Conservation (phyloP, 2,113 vertebrate genomes). For the Corythornis cristatus region DNA sequence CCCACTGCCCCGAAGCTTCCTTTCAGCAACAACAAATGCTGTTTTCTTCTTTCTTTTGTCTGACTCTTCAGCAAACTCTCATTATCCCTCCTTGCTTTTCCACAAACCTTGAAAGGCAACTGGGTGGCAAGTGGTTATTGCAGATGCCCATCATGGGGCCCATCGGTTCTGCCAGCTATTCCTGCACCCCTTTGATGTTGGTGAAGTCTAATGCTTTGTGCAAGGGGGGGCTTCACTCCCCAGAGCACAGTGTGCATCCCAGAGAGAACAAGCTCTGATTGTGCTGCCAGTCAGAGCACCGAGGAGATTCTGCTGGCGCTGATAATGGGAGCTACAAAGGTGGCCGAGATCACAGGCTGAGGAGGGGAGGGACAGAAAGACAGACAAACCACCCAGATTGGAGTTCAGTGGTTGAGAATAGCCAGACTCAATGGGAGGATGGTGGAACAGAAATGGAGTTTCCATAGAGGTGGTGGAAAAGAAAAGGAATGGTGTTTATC, state of each 20-base stretch:
- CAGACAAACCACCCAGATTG: background rate
- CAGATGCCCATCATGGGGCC: constrained; percentile 21
- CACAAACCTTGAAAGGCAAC: constrained; percentile 29
- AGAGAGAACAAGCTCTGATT: constrained; percentile 39
- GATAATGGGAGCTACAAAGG: constrained; percentile 47
- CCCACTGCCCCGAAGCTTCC: background rate
- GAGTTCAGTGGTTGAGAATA: constrained; percentile 39
- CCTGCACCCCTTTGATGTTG: background rate
- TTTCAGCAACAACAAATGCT: background rate
- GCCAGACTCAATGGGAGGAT: background rate
- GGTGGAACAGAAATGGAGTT: constrained; percentile 35
- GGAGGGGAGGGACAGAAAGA: background rate
- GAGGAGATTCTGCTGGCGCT: constrained; percentile 6
- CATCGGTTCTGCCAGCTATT: background rate
- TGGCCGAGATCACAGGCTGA: constrained; percentile 31
- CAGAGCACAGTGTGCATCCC: constrained; percentile 20
- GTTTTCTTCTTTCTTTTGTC: constrained; percentile 23
- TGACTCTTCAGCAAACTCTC: background rate
- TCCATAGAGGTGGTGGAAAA: constrained; percentile 25
- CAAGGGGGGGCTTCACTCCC: background rate
- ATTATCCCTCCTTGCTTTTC: constrained; percentile 13
- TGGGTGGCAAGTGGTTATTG: constrained; percentile 33
- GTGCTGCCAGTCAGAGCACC: constrained; percentile 41
- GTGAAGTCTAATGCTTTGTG: constrained; percentile 23
- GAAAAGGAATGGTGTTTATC: background rate